Conservation (phyloP, 2,113 vertebrate genomes). For the Ochotona curzoniae region DNA sequence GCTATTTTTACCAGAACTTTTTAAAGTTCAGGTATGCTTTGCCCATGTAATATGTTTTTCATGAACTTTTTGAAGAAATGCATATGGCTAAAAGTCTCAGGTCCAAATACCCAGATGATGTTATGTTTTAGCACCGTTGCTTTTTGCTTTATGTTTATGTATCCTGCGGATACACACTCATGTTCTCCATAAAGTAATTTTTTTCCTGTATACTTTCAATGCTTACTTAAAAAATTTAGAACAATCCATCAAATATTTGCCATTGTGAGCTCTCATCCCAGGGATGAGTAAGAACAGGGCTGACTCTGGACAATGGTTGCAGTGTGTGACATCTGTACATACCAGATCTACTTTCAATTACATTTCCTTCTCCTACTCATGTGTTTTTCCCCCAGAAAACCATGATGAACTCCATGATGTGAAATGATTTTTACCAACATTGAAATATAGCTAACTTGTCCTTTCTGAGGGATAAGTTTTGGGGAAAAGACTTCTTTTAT, state of each 20-base stretch:
- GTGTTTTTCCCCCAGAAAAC: background rate
- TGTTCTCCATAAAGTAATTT: background rate
- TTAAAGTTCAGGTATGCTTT: no score
- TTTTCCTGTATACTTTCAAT: slow-evolving; percentile 1
- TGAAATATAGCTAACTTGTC: background rate
- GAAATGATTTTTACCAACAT: slow-evolving; percentile 11
- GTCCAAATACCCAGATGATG: background rate
- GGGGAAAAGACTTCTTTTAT: background rate
- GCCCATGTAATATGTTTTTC: no score
- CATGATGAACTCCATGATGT: background rate
- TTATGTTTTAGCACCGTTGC: background rate
- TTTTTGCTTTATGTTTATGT: background rate
- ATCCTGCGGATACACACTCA: background rate
- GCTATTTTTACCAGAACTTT: no score
- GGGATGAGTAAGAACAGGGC: slow-evolving; percentile 19
- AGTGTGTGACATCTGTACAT: background rate
- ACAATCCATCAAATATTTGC: background rate
- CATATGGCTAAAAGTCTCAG: background rate
- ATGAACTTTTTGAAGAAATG: no score
- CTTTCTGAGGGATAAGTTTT: background rate
- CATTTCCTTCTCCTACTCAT: background rate
- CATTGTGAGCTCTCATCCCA: background rate
- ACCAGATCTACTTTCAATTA: slow-evolving; percentile 12
- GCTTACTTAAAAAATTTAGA: slow-evolving; percentile 20
- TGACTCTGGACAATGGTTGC: slow-evolving; percentile 29